Base-by-base conservation (phyloP, 35 echinoderm and acorn worm species). In the Heliocidaris tuberculata region DNA sequence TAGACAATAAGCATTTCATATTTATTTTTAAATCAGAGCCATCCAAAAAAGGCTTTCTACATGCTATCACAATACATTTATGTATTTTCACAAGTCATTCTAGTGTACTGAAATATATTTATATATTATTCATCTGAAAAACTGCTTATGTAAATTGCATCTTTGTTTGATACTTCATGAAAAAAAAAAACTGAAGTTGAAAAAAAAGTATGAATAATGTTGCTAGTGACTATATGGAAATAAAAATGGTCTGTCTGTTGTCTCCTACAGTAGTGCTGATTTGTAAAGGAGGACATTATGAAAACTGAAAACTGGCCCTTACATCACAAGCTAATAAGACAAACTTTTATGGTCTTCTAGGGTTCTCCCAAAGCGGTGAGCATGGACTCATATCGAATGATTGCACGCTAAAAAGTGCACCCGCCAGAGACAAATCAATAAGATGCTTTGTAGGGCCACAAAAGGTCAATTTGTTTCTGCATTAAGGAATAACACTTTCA, bases 391-490 rank as follows among this genome's bases (percentile, higher is more conserved):
- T 78, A 78, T 78, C 19, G 7, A 7, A 7, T 21, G 65, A 78
- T 78, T 78, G 65, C 19, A 78, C 27, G 65, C 65, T 78, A 6
- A 78, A 42, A 78, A 78, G 65, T 78, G 65, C 65, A 78, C 65
- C 65, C 65, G 65, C 65, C 65, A 78, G 65, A 78, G 65, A 78
- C 65, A 78, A 78, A 78, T 78, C 65, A 78, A 78, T 78, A 78
- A 78, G 27, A 78, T 19, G 27, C 65, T 27, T 27, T 78, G 65
- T n/a, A 78, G 27, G 65, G 27, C 65, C 21, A 78, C 21, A 78
- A 78, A 78, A 78, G 65, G 65, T 78, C 65, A 78, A 78, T 78
- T 78, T 78, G 65, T 78, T 78, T 78, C 65, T 78, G 65, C 65
- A 78, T 78, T 78, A 78, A 78, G 27, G 65, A 78, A 78, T 78